Conservation (phyloP, 2,113 vertebrate species). For the Oreotrochilus melanogaster region DNA sequence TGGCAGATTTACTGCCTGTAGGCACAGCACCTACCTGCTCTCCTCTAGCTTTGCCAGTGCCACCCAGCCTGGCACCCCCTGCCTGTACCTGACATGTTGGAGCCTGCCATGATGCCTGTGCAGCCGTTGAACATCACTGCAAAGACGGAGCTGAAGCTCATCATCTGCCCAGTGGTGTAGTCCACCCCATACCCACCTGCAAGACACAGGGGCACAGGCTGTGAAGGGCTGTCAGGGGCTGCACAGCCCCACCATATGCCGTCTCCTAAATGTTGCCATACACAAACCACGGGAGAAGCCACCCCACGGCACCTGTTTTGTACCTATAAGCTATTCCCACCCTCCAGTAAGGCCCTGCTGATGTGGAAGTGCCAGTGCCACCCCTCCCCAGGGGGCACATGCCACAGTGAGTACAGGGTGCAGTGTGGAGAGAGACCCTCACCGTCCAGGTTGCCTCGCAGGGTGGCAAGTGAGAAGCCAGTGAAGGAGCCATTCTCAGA, state of each 20-base stretch:
- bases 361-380: not conserved
- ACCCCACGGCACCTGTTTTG: not conserved
- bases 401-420: rapidly evolving
- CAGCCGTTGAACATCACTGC: constrained; percentile 92
- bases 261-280: not conserved
- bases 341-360: not conserved
- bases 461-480: constrained; percentile 86
- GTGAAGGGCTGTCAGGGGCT: not conserved
- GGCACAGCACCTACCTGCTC: not conserved
- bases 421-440: constrained; percentile 12
- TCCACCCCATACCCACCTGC: constrained; percentile 81
- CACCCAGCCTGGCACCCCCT: not conserved
- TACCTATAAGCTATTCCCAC: not conserved
- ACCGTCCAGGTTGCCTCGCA: constrained; percentile 84
- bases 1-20: not conserved
- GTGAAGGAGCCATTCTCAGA: constrained; percentile 81
- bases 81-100: constrained; percentile 88
- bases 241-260: not conserved
- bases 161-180: constrained; percentile 83
- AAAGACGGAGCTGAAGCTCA: constrained; percentile 87
- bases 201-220: not conserved
- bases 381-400: rapidly evolving
- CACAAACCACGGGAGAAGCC: not conserved
- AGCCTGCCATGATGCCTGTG: constrained; percentile 91
- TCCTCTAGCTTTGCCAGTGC: not conserved